Evolutionary conservation across 1,140 invertebrate genomes (phyloP).

Genomic region (Metopolophium dirhodum): DNA sequence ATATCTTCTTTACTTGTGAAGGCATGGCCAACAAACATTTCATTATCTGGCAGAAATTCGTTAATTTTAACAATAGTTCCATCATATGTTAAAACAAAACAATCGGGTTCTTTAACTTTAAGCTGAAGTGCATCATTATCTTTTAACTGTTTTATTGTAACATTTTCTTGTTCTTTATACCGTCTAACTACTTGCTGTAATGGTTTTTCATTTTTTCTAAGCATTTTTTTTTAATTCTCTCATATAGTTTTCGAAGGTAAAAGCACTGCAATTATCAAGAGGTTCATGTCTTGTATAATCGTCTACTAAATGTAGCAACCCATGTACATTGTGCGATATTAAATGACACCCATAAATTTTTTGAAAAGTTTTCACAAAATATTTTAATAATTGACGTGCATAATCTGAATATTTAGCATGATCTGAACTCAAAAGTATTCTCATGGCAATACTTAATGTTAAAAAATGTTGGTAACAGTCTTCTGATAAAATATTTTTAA

Average conservation of each 20-base stretch:
- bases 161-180: background rate
- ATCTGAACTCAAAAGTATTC: background rate
- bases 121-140: background rate
- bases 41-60: background rate
- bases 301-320: background rate
- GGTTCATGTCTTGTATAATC: background rate
- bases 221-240: background rate
- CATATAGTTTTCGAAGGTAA: slow-evolving; percentile 14
- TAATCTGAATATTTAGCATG: background rate
- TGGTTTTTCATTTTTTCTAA: slow-evolving; percentile 4
- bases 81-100: slow-evolving; percentile 30
- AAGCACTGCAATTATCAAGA: slow-evolving; percentile 30
- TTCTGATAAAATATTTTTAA: slow-evolving; percentile 54
- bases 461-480: slow-evolving; percentile 20
- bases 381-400: background rate
- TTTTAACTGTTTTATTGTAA: background rate
- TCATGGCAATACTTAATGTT: slow-evolving; percentile 8
- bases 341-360: background rate
- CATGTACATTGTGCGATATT: background rate
- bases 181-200: slow-evolving; percentile 2
- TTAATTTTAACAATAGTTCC: background rate
- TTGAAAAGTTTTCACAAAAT: background rate
- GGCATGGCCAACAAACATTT: background rate
- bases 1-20: background rate
- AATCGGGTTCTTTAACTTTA: background rate